A percentile compares a stretch with the other conserved stretches of the same genome.
phyloP scores from a whole-genome alignment of 2,797 vertebrate species.

The Oreochromis grahami region DNA sequence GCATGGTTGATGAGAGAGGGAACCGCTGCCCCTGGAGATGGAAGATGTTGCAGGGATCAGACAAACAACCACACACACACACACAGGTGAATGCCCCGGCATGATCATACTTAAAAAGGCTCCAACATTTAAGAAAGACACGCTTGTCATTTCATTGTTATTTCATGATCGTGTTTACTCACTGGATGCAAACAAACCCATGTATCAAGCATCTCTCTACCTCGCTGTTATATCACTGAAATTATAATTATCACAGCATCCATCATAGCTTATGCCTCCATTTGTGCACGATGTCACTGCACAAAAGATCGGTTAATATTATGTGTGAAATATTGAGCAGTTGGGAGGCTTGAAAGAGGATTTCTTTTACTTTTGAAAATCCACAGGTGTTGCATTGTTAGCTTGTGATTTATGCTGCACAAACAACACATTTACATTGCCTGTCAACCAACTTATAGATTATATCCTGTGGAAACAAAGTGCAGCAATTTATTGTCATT shows the following conservation, averaged over 20 bases:
- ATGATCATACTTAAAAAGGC: slow-evolving; percentile 38
- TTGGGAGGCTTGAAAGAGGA: slow-evolving; percentile 21
- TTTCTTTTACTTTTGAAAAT: slow-evolving; percentile 44
- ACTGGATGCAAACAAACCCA: slow-evolving; percentile 11
- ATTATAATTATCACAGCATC: slow-evolving; percentile 29
- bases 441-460: slow-evolving; percentile 41
- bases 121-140: slow-evolving; percentile 31
- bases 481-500: slow-evolving; percentile 50
- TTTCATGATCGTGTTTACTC: slow-evolving; percentile 21
- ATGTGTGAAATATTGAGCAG: slow-evolving; percentile 26
- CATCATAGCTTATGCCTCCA: slow-evolving; percentile 40
- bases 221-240: background rate
- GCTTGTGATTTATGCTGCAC: slow-evolving; percentile 46
- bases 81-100: slow-evolving; percentile 9
- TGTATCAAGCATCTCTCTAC: background rate
- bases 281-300: slow-evolving; percentile 24
- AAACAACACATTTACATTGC: slow-evolving; percentile 53
- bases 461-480: slow-evolving; percentile 47
- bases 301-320: slow-evolving; percentile 24
- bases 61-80: slow-evolving; percentile 29
- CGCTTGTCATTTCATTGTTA: slow-evolving; percentile 21
- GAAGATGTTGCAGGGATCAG: slow-evolving; percentile 57
- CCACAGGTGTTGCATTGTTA: slow-evolving; percentile 53
- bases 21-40: slow-evolving; percentile 59
- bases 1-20: slow-evolving; percentile 66